Conservation (phyloP, 2,797 vertebrate genomes). For the Rhadinocentrus ornatus region DNA sequence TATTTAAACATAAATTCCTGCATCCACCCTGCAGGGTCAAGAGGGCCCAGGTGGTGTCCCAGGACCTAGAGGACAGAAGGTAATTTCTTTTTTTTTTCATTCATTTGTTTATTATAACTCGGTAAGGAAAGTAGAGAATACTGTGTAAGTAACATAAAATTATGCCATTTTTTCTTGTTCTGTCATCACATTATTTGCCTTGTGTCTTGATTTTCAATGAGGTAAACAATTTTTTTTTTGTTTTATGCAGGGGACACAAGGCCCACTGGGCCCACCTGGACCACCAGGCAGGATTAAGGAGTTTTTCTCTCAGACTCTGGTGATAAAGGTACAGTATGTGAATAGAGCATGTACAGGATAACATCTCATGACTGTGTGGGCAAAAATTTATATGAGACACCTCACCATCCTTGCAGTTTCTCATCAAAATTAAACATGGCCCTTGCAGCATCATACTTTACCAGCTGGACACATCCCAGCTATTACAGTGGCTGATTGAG, state of each 20-base stretch:
- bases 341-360: neutral
- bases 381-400: neutral
- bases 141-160: no score
- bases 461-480: conserved; percentile 6
- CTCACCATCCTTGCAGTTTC: conserved; percentile 1
- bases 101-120: neutral
- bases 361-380: neutral
- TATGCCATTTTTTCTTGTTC: conserved; percentile 1
- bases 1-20: conserved; percentile 14
- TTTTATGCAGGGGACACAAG: conserved; percentile 55
- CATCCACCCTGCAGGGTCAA: conserved; percentile 64
- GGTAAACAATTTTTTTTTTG: conserved; percentile 4
- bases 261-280: conserved; percentile 57
- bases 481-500: conserved; percentile 1
- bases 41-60: conserved; percentile 47
- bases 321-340: conserved; percentile 48
- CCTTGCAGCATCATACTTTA: neutral
- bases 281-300: conserved; percentile 59
- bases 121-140: neutral
- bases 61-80: conserved; percentile 69
- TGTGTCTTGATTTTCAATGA: neutral
- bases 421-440: conserved; percentile 5
- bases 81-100: conserved; percentile 13
- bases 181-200: neutral
- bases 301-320: conserved; percentile 12